A percentile compares a stretch with the other conserved stretches of the same genome.
Conservation (phyloP, 1,140 invertebrate species). For the Phenacoccus solenopsis region DNA sequence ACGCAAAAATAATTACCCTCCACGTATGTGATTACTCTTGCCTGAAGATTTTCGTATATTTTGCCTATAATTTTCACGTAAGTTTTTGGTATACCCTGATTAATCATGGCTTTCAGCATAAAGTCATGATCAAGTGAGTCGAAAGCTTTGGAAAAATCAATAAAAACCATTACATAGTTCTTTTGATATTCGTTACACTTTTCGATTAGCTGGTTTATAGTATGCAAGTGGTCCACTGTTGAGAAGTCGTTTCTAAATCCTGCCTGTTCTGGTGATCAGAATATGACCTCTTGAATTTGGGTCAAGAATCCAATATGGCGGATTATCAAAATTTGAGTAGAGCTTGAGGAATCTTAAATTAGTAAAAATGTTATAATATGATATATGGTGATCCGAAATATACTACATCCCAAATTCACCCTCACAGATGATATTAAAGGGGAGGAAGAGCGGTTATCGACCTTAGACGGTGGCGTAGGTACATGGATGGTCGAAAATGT, state of each 20-base stretch:
- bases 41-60: neutral
- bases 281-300: no score
- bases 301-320: no score
- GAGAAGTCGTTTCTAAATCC: slow-evolving; percentile 30
- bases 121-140: neutral
- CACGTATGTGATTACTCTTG: slow-evolving; percentile 4
- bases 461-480: no score
- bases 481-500: no score
- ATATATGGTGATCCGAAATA: no score
- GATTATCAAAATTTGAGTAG: no score
- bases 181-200: slow-evolving; percentile 21
- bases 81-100: neutral
- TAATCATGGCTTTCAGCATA: neutral
- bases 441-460: no score
- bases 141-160: slow-evolving; percentile 20
- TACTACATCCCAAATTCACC: no score
- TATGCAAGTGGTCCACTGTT: slow-evolving; percentile 21
- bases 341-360: no score
- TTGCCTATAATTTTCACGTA: slow-evolving; percentile 1
- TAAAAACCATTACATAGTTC: neutral
- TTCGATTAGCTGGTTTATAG: slow-evolving; percentile 19
- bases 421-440: no score
- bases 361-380: no score
- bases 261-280: no score
- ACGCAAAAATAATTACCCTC: neutral